These are phyloP conservation scores for Marronus borbonicus DNA, from an alignment of 2,888 invertebrate genomes.

Conservation along the genomic window DNA sequence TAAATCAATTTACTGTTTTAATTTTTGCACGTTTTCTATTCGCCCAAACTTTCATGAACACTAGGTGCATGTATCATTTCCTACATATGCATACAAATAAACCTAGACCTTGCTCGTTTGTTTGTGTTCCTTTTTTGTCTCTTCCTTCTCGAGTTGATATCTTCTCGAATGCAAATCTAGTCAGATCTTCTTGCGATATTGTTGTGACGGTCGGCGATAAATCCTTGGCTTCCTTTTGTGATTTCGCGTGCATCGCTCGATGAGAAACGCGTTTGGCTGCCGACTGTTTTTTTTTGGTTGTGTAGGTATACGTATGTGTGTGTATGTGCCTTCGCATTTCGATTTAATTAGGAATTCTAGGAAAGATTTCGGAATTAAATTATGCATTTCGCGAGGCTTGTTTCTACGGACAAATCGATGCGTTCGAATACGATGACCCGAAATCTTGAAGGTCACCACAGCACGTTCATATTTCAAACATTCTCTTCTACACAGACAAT, in stretches of 20 bases:
- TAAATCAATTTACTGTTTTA: too few relatives aligned
- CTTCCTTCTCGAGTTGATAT: background rate
- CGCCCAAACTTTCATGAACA: too few relatives aligned
- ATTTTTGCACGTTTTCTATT: too few relatives aligned
- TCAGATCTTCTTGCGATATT: background rate
- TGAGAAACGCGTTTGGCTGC: background rate
- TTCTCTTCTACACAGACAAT: background rate
- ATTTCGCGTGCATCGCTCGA: background rate
- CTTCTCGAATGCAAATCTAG: background rate
- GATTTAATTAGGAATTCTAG: slow-evolving; percentile 26
- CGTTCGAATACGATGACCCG: slow-evolving; percentile 22
- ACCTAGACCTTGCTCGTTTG: background rate
- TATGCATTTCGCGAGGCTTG: slow-evolving; percentile 34
- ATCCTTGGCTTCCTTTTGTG: slow-evolving; percentile 11
- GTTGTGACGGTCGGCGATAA: background rate
- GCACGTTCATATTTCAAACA: too few relatives aligned
- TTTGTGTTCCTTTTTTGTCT: too few relatives aligned
- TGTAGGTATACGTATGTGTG: background rate
- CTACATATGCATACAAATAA: background rate
- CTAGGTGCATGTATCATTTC: too few relatives aligned
- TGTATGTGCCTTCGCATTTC: too few relatives aligned
- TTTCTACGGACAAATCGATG: slow-evolving; percentile 31
- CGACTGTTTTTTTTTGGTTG: background rate
- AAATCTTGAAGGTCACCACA: slow-evolving; percentile 20
- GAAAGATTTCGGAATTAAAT: slow-evolving; percentile 30